Conservation (phyloP, 2,797 vertebrate species). For the Alectoris magna region DNA sequence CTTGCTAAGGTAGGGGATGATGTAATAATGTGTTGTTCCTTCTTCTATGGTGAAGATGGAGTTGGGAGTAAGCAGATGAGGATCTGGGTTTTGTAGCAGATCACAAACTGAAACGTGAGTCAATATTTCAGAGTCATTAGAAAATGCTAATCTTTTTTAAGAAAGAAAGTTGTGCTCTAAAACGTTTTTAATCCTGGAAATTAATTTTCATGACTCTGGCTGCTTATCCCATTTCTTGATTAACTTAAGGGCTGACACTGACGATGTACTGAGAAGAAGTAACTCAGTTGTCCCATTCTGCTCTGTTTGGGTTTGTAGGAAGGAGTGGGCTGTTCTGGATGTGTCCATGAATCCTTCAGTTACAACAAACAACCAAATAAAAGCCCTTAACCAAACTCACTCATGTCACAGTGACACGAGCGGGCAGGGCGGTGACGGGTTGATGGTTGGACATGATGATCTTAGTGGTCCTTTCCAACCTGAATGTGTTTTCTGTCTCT, state of each 20-base stretch:
- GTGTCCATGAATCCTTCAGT: not conserved
- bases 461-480: no score
- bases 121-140: not conserved
- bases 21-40: not conserved
- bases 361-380: not conserved
- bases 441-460: no score
- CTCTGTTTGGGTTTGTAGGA: not conserved
- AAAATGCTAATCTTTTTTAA: not conserved
- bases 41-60: not conserved
- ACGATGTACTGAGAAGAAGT: not conserved
- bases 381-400: not conserved
- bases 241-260: not conserved
- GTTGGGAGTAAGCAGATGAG: not conserved
- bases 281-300: not conserved
- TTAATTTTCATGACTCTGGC: not conserved
- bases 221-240: not conserved
- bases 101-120: not conserved
- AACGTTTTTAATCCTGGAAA: not conserved
- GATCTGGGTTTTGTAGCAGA: not conserved
- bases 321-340: not conserved
- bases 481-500: no score
- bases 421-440: no score
- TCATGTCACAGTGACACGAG: not conserved
- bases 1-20: not conserved
- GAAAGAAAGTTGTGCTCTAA: not conserved